phyloP scores from a whole-genome alignment of 2,797 vertebrate species.

The Agapornis canus region DNA sequence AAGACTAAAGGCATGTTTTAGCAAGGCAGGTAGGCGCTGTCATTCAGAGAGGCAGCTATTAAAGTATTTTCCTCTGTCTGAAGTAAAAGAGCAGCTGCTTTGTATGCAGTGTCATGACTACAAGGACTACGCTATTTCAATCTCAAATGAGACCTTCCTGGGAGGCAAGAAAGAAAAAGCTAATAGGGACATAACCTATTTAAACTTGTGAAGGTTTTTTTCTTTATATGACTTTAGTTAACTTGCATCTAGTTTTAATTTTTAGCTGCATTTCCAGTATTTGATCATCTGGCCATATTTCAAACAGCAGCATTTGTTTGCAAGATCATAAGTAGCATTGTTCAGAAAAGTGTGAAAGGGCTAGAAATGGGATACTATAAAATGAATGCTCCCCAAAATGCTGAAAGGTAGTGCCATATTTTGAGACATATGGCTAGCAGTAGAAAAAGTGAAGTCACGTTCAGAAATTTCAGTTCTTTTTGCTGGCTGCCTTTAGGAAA shows the following conservation, averaged over 20 bases:
- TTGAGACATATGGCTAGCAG: not conserved
- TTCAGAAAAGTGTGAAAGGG: constrained; percentile 19
- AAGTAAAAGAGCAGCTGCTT: constrained; percentile 25
- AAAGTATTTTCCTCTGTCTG: not conserved
- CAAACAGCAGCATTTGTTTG: not conserved
- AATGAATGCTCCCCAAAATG: constrained; percentile 41
- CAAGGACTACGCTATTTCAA: not conserved
- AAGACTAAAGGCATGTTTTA: not conserved
- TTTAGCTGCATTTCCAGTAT: not conserved
- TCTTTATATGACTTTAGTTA: not conserved
- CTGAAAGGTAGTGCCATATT: not conserved
- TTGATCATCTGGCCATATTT: not conserved
- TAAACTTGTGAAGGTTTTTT: not conserved
- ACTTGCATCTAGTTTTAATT: not conserved
- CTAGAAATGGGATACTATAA: not conserved
- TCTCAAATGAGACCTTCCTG: constrained; percentile 17
- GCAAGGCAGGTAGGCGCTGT: constrained; percentile 1
- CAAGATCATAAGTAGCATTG: not conserved
- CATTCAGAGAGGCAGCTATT: not conserved
- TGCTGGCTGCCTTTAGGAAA: not conserved
- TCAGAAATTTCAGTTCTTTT: not conserved
- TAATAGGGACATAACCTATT: not conserved
- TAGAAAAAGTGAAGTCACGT: not conserved
- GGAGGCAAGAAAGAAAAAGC: not conserved
- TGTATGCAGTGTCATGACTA: constrained; percentile 42